Conservation (phyloP, 2,113 vertebrate genomes). For the Malurus alboscapulatus region DNA sequence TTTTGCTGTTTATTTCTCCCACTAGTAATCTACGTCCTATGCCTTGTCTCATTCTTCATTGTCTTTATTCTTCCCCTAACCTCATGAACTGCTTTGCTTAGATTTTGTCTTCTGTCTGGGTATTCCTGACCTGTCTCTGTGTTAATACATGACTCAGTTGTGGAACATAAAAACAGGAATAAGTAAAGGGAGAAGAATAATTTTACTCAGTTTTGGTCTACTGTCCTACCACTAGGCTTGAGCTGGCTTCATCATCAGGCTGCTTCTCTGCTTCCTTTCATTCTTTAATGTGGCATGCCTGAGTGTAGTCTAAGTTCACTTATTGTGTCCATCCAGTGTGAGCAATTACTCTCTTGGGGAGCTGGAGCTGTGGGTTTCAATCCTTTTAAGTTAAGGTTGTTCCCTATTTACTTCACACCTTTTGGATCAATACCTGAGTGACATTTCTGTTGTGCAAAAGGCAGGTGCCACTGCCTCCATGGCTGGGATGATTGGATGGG, state of each 20-base stretch:
- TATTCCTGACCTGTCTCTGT: background rate
- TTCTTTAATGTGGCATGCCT: background rate
- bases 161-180: background rate
- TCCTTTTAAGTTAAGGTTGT: background rate
- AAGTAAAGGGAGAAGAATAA: background rate
- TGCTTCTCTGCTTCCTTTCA: background rate
- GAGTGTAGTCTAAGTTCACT: background rate
- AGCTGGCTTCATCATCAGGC: background rate
- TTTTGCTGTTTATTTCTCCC: background rate
- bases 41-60: background rate
- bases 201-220: background rate
- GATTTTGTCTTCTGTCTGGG: background rate
- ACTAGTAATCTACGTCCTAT: background rate
- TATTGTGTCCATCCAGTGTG: accelerated
- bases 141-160: background rate
- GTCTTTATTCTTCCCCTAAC: background rate
- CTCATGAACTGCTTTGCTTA: background rate
- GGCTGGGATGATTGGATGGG: background rate
- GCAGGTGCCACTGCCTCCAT: background rate
- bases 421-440: background rate
- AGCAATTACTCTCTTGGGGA: background rate
- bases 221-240: background rate
- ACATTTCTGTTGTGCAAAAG: background rate
- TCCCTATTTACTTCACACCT: background rate
- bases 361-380: background rate